Conservation (phyloP, 2,113 vertebrate species). For the Ranitomeya imitator region DNA sequence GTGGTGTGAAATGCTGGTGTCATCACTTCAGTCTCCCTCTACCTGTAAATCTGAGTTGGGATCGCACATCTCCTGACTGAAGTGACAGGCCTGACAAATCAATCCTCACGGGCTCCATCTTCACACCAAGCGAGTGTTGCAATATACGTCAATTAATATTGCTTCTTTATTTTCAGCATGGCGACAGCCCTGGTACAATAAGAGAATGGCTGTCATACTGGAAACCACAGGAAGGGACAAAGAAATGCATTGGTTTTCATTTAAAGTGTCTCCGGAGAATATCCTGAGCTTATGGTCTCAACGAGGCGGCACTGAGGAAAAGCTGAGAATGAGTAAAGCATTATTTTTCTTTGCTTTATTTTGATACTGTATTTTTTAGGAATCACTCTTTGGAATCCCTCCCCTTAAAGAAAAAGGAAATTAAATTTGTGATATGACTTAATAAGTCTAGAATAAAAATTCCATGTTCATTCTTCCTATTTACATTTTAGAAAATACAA, state of each 20-base stretch:
- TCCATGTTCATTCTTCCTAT: neutral
- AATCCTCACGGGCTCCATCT: constrained; percentile 79
- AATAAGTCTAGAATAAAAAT: neutral
- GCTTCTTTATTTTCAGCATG: constrained; percentile 67
- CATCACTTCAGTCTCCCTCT: constrained; percentile 67
- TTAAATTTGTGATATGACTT: neutral
- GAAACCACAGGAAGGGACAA: constrained; percentile 37
- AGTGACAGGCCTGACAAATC: constrained; percentile 74
- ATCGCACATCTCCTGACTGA: constrained; percentile 77
- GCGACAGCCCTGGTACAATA: constrained; percentile 44
- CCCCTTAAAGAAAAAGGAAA: neutral
- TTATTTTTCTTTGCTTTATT: neutral
- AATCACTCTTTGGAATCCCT: no score
- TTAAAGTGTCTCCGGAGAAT: neutral
- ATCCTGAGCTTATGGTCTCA: neutral
- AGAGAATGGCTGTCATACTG: constrained; percentile 9
- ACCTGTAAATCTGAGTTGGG: constrained; percentile 69
- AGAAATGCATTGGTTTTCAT: constrained; percentile 15
- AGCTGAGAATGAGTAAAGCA: neutral
- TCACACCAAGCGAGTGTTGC: constrained; percentile 75
- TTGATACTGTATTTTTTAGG: neutral
- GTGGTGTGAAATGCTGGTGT: constrained; percentile 70
- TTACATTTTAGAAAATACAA: neutral
- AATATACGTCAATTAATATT: constrained; percentile 80
- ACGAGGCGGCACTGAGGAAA: neutral